These are phyloP conservation scores for Riptortus pedestris DNA, from an alignment of 1,140 invertebrate species.

Conservation along the genomic window DNA sequence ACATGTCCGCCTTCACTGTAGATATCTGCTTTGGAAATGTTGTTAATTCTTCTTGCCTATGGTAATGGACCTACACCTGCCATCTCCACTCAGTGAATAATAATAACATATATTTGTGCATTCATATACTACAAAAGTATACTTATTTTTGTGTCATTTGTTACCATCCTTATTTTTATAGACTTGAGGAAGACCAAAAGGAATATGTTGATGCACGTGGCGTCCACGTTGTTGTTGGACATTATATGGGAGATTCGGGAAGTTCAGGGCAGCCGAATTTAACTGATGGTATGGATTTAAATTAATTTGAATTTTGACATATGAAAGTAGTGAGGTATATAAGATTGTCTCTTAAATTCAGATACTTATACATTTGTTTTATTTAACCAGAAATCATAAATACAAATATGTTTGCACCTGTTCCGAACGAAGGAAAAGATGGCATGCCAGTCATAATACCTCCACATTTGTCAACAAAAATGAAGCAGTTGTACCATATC, in stretches of 20 bases:
- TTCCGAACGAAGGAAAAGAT: slow-evolving; percentile 60
- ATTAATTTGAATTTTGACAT: not conserved
- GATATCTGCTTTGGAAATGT: no score
- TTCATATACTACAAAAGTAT: no score
- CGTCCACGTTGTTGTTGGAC: slow-evolving; percentile 67
- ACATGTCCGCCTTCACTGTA: no score
- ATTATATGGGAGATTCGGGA: slow-evolving; percentile 62
- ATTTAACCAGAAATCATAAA: slow-evolving; percentile 63
- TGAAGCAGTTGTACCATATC: slow-evolving; percentile 71
- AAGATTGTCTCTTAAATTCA: not conserved
- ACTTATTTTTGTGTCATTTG: no score
- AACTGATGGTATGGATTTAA: slow-evolving; percentile 48
- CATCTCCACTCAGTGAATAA: no score
- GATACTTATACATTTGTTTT: not conserved
- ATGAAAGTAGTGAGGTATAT: not conserved
- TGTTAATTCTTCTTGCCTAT: no score
- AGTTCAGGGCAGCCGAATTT: slow-evolving; percentile 50
- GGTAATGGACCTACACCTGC: no score
- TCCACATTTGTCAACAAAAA: slow-evolving; percentile 58
- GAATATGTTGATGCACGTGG: slow-evolving; percentile 63
- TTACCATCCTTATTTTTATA: slow-evolving; percentile 34
- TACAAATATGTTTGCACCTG: slow-evolving; percentile 67
- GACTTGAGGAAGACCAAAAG: slow-evolving; percentile 42
- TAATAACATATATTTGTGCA: no score
- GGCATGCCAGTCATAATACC: slow-evolving; percentile 71